Evolutionary conservation across 2,888 invertebrate genomes (phyloP), one percentile per base, ranked within the genome.

Genomic region (Mechanitis mazaeus): DNA sequence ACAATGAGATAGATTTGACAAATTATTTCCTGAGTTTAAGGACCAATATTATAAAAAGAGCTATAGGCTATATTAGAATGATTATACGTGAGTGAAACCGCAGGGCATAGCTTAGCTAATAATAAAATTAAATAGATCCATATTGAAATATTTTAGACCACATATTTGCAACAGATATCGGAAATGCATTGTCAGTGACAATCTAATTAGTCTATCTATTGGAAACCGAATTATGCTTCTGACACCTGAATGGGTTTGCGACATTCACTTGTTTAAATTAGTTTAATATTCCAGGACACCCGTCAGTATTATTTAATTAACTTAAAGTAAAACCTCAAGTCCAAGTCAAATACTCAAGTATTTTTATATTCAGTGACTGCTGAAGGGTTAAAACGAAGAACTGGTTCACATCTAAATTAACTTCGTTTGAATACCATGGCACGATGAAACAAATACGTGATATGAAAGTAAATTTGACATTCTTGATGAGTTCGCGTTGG

Each of bases 361-460:
- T 31, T 7, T 50, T 11, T 31, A 31, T 50, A n/a, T 31, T n/a
- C 7, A 50, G 31, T 50, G 28, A 50, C n/a, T 31, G 50, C 7
- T 31, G 31, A 50, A 31, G 28, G 31, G 31, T n/a, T 9, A 50
- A 50, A 50, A 50, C 31, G 50, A 50, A 31, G 50, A 50, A 31
- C 50, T 31, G 28, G 50, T 50, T 50, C 50, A 50, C 28, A 7
- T 31, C 31, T 28, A 11, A 50, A 50, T 50, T 31, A 50, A 31
- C 28, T 50, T 31, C 50, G 7, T 50, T 50, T 50, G 11, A 50
- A 50, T 50, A 31, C 50, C 31, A 31, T 50, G 31, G 31, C 50
- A 50, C 31, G 50, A 50, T 50, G 50, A 50, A 50, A 50, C 31
- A 50, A 31, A 50, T 12, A 50, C 50, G 50, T 50, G 50, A 50